Evolutionary conservation across 2,113 vertebrate genomes (phyloP).

Genomic region (Pelodiscus sinensis): DNA sequence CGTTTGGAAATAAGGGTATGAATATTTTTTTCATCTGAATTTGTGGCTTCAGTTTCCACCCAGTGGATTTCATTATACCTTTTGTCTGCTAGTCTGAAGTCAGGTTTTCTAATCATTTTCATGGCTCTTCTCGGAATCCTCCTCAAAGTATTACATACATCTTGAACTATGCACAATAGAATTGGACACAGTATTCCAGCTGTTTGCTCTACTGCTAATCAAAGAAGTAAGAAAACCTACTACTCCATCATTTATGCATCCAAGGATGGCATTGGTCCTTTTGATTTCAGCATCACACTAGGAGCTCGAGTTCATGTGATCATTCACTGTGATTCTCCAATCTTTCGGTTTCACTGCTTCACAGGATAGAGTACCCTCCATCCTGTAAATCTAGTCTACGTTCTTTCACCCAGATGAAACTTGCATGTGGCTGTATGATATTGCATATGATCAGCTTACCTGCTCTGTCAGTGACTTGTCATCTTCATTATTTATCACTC

Average conservation of each 20-base stretch:
- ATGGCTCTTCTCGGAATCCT: background rate
- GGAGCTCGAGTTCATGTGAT: background rate
- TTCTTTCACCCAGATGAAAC: background rate
- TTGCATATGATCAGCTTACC: background rate
- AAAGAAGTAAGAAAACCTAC: background rate
- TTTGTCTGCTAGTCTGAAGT: too few species aligned
- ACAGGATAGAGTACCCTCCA: background rate
- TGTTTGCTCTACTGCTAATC: background rate
- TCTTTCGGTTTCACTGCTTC: background rate
- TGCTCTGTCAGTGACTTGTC: background rate
- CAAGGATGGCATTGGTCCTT: background rate
- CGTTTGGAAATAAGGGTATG: background rate
- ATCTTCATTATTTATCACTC: background rate
- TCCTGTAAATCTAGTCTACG: background rate
- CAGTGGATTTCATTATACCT: too few species aligned
- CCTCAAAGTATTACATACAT: background rate
- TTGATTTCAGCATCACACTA: background rate
- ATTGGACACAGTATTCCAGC: background rate
- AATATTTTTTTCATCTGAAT: background rate
- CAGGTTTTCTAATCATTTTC: background rate
- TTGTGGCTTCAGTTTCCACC: background rate
- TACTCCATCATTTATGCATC: background rate
- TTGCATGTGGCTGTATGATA: background rate
- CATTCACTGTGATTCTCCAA: background rate
- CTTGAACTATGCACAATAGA: background rate